These are phyloP conservation scores for Brachystomella parvula DNA, from an alignment of 1,140 invertebrate genomes.

Conservation along the genomic window DNA sequence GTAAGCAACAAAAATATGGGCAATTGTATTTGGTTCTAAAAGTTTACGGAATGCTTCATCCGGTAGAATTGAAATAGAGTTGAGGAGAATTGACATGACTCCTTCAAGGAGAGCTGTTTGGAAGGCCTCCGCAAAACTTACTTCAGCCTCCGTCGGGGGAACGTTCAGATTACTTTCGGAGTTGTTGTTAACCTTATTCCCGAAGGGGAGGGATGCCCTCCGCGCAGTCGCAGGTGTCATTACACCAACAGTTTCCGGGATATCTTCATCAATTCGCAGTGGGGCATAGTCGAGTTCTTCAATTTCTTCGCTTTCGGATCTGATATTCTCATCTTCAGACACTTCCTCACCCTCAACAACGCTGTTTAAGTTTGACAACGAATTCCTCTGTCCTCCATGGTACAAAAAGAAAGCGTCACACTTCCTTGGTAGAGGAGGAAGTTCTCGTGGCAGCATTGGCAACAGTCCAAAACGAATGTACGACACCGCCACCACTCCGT, in stretches of 20 bases:
- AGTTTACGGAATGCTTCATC: conserved; percentile 28
- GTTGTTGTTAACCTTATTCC: neutral
- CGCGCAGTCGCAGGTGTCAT: neutral
- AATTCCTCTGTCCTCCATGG: conserved; percentile 16
- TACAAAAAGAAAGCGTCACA: conserved; percentile 29
- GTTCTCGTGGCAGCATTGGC: conserved; percentile 30
- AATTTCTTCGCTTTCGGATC: neutral
- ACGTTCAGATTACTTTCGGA: neutral
- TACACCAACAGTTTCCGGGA: conserved; percentile 20
- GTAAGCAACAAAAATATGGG: conserved; percentile 29
- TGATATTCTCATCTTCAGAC: conserved; percentile 9
- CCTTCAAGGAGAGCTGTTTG: conserved; percentile 33
- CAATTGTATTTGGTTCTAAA: conserved; percentile 22
- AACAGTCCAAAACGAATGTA: conserved; percentile 31
- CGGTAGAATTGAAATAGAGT: conserved; percentile 33
- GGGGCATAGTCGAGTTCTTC: neutral
- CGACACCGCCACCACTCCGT: conserved; percentile 24
- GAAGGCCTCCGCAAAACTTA: conserved; percentile 26
- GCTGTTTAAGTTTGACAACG: neutral
- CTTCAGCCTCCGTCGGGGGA: neutral
- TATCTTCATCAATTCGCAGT: conserved; percentile 14
- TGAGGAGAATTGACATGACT: conserved; percentile 33
- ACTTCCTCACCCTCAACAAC: conserved; percentile 14
- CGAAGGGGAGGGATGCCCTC: neutral
- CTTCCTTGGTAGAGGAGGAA: conserved; percentile 30